A percentile compares a stretch with the other conserved stretches of the same genome.
Conservation (phyloP, 1,140 invertebrate genomes). For the Papilio machaon region DNA sequence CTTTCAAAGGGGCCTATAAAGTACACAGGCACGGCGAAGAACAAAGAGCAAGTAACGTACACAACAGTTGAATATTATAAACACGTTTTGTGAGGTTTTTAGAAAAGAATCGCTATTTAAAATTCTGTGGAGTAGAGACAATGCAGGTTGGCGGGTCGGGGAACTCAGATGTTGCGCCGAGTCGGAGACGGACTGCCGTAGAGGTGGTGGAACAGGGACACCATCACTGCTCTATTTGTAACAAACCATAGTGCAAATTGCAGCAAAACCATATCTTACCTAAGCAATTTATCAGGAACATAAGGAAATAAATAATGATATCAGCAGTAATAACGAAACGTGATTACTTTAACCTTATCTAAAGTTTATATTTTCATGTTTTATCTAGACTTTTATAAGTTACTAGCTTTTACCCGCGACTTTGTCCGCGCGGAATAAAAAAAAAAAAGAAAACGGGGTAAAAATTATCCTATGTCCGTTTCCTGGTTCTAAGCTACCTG, state of each 20-base stretch:
- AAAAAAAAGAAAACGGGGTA: no score
- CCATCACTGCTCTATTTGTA: not conserved
- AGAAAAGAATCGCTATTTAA: slow-evolving; percentile 39
- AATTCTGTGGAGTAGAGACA: slow-evolving; percentile 36
- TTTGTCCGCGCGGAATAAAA: no score
- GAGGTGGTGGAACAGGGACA: slow-evolving; percentile 3
- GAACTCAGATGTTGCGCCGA: slow-evolving; percentile 10
- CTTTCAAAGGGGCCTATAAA: slow-evolving; percentile 32
- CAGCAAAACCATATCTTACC: not conserved
- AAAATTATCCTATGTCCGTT: no score
- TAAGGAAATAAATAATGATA: not conserved
- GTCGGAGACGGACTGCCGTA: not conserved
- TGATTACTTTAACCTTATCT: no score
- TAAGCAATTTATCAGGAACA: no score
- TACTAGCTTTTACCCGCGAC: no score
- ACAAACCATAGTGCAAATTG: not conserved
- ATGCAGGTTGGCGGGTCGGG: slow-evolving; percentile 31
- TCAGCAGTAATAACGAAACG: not conserved
- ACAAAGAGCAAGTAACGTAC: slow-evolving; percentile 38
- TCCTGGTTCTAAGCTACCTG: no score
- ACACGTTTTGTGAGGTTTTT: slow-evolving; percentile 38
- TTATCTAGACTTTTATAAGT: no score
- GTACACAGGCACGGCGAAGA: slow-evolving; percentile 26
- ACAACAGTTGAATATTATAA: slow-evolving; percentile 39
- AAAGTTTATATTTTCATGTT: no score